These are phyloP conservation scores for Hirundo rustica DNA, from an alignment of 2,797 vertebrate genomes.

Conservation along the genomic window DNA sequence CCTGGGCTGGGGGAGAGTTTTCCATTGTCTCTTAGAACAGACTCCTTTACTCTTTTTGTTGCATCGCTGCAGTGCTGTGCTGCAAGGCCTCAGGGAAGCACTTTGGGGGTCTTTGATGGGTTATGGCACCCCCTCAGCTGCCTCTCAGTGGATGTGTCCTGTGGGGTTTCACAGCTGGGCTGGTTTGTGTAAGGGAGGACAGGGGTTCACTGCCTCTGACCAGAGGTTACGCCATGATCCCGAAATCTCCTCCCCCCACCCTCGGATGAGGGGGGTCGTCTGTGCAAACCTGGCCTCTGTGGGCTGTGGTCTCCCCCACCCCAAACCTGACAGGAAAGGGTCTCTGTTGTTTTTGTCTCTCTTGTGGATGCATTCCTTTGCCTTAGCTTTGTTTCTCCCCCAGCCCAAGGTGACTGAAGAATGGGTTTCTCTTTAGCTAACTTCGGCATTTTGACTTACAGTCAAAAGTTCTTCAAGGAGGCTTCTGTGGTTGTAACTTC, in stretches of 20 bases:
- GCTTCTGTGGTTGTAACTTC: background rate
- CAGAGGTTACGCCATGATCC: accelerated
- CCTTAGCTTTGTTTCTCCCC: background rate
- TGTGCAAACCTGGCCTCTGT: background rate
- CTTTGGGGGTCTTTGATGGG: no score
- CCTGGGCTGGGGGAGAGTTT: background rate
- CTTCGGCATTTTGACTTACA: background rate
- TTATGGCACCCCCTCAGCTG: background rate
- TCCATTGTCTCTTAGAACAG: background rate
- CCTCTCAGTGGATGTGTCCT: background rate
- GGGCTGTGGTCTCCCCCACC: background rate
- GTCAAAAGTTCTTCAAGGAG: background rate
- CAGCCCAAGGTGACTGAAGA: no score
- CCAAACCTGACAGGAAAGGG: background rate
- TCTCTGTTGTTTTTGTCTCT: background rate
- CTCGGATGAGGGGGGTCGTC: accelerated
- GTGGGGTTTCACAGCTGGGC: background rate
- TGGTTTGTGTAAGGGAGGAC: background rate
- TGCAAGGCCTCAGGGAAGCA: background rate
- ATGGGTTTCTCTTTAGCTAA: background rate
- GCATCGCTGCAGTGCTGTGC: no score
- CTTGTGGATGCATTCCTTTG: no score
- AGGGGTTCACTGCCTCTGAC: background rate
- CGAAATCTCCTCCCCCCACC: accelerated
- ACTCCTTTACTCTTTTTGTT: background rate